Evolutionary conservation across 2,797 vertebrate genomes (phyloP).

Genomic region (Tadarida brasiliensis): DNA sequence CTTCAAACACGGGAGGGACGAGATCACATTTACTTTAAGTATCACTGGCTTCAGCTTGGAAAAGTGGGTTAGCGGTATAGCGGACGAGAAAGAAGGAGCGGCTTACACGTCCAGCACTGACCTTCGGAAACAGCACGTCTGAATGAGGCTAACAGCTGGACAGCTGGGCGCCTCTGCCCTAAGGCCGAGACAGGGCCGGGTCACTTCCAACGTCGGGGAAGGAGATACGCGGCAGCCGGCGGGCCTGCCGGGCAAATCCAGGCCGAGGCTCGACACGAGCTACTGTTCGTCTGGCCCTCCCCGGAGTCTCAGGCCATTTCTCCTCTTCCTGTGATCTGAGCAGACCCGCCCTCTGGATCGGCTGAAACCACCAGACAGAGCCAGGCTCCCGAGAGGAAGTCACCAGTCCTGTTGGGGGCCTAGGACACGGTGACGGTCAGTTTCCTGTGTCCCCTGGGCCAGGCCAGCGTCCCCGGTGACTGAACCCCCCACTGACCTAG

Average conservation of each 20-base stretch:
- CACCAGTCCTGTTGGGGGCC: neutral
- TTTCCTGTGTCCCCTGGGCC: neutral
- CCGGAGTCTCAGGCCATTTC: neutral
- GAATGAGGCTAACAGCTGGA: neutral
- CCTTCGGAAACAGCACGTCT: neutral
- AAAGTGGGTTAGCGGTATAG: neutral
- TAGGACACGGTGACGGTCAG: neutral
- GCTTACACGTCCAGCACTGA: neutral
- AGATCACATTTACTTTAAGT: too few relatives aligned
- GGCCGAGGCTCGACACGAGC: fast-evolving
- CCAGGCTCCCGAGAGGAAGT: neutral
- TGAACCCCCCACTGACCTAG: neutral
- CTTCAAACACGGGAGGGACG: neutral
- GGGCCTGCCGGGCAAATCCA: neutral
- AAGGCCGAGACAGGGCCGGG: neutral
- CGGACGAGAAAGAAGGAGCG: neutral
- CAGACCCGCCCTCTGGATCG: neutral
- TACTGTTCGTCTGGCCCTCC: neutral
- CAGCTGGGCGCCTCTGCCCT: neutral
- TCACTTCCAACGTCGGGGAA: neutral
- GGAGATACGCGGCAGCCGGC: neutral
- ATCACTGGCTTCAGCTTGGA: neutral
- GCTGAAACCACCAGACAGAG: neutral
- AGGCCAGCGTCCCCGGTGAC: neutral
- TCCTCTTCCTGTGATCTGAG: neutral